Base-by-base conservation (phyloP, 2,797 vertebrate genomes). In the Syngnathus rostellatus region DNA sequence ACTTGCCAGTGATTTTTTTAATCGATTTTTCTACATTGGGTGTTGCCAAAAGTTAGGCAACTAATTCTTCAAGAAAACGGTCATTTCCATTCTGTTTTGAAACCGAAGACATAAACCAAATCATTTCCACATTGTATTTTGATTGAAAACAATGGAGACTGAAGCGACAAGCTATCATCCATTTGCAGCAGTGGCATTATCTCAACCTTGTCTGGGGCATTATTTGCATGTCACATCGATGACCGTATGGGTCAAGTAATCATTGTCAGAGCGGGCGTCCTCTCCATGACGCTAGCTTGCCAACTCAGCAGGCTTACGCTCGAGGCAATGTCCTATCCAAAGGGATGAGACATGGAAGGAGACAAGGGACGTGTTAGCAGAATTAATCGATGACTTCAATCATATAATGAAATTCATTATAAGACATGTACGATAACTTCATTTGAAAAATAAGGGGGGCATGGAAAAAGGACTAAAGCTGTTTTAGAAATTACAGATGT, bases 191-290 rank as follows among this genome's bases (percentile, higher is more conserved):
- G 21, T 62, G 60, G 60, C 41, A 14, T 62, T 46, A 62, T 23
- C 17, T 16, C 60, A 45, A 17, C 5, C 40, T 31, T 62, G 19
- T 62, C 40, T 23, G 14, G 6, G 7, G 60, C 40, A 25, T 45
- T 25, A 62, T 46, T 46, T 31, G 41, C 60, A 62, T 46, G 60
- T 62, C 60, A 62, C 41, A 25, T 62, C 60, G 31, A 62, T 62
- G 59, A 43, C n/a, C 59, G 10, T 43, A 21, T 17, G 40, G 41
- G 40, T 72, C 59, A 62, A 25, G 50, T 62, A 59, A 64, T 58
- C 62, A 9, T 40, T 64, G 19, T 61, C 59, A 41, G 17, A 41
- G 39, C 39, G 59, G 39, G 8, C 17, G 38, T 60, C 58, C 58
- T 39, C 9, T 38, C 38, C 19, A n/a, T 31, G 41, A 43, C 45